These are phyloP conservation scores for Meteorus colon DNA, from an alignment of 2,888 invertebrate genomes.

Conservation along the genomic window DNA sequence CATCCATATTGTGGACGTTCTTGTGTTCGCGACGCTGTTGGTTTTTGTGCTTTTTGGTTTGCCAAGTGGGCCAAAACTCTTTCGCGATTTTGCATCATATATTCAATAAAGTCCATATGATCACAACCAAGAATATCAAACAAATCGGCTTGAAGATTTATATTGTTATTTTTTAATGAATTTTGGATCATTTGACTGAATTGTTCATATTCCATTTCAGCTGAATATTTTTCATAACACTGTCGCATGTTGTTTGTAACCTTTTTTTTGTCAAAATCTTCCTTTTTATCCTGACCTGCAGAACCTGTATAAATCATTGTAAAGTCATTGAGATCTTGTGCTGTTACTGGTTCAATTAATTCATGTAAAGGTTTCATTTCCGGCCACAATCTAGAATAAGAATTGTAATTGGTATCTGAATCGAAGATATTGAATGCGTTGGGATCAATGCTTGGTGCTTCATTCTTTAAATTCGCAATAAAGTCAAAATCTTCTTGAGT, in stretches of 20 bases:
- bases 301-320: slow-evolving; percentile 58
- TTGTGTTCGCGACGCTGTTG: slow-evolving; percentile 64
- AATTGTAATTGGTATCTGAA: slow-evolving; percentile 58
- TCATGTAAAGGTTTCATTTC: slow-evolving; percentile 60
- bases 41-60: slow-evolving; percentile 52
- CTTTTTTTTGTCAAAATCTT: slow-evolving; percentile 77
- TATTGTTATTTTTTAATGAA: slow-evolving; percentile 75
- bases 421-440: slow-evolving; percentile 55
- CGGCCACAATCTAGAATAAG: slow-evolving; percentile 61
- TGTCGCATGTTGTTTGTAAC: slow-evolving; percentile 65
- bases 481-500: slow-evolving; percentile 59
- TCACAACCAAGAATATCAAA: slow-evolving; percentile 94
- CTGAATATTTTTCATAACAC: slow-evolving; percentile 72
- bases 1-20: slow-evolving; percentile 81
- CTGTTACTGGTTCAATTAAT: slow-evolving; percentile 56
- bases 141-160: slow-evolving; percentile 86
- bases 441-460: slow-evolving; percentile 37
- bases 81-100: slow-evolving; percentile 64
- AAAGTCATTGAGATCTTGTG: slow-evolving; percentile 58
- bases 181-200: slow-evolving; percentile 77
- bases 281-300: slow-evolving; percentile 26
- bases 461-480: slow-evolving; percentile 50
- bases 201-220: slow-evolving; percentile 76
- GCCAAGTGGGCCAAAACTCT: slow-evolving; percentile 55
- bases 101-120: slow-evolving; percentile 67